Conservation (phyloP, 2,888 invertebrate genomes). For the Xestia xanthographa region DNA sequence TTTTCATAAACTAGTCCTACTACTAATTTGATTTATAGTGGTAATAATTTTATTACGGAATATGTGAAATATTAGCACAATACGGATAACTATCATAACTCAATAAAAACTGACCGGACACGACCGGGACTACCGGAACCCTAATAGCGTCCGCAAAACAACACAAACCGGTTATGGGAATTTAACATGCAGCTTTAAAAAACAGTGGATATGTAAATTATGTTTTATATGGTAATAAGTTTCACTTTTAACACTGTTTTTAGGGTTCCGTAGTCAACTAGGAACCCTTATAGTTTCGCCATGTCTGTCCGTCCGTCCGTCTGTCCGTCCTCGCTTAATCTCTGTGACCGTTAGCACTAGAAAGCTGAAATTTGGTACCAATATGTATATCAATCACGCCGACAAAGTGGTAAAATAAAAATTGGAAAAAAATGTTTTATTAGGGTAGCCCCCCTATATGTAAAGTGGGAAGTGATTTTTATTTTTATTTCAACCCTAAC, state of each 20-base stretch:
- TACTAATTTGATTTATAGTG: neutral
- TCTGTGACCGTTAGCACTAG: too few relatives aligned
- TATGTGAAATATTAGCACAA: constrained; percentile 21
- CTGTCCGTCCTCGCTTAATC: too few relatives aligned
- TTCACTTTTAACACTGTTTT: constrained; percentile 38
- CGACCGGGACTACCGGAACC: constrained; percentile 26
- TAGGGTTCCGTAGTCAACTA: too few relatives aligned
- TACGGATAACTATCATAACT: constrained; percentile 42
- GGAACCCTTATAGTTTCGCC: too few relatives aligned
- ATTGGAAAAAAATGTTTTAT: too few relatives aligned
- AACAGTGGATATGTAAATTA: constrained; percentile 34
- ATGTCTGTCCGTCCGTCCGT: too few relatives aligned
- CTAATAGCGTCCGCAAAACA: constrained; percentile 26
- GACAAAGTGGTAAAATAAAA: too few relatives aligned
- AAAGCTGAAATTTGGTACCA: too few relatives aligned
- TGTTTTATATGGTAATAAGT: constrained; percentile 32
- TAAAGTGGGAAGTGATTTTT: too few relatives aligned
- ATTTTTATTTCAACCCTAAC: too few relatives aligned
- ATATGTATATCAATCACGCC: too few relatives aligned
- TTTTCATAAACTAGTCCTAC: constrained; percentile 10
- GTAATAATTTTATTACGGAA: constrained; percentile 12
- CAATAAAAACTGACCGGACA: constrained; percentile 33
- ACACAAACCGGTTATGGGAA: constrained; percentile 45
- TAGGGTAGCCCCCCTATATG: too few relatives aligned
- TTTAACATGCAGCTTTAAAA: constrained; percentile 42